phyloP scores from a whole-genome alignment of 2,888 invertebrate genomes.

The Zhengitettix transpicula region DNA sequence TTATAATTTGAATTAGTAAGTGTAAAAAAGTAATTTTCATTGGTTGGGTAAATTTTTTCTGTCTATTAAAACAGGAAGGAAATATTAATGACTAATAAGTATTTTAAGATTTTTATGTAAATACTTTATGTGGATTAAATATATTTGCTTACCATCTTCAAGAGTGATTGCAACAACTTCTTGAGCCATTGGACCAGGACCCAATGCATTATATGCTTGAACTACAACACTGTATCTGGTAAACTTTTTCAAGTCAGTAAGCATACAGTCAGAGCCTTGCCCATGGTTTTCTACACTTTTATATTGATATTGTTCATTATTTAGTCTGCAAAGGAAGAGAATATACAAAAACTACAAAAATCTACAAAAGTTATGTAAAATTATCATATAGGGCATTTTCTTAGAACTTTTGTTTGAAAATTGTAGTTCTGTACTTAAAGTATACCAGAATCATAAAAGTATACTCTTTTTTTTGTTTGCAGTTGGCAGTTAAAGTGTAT shows the following conservation, averaged over 20 bases:
- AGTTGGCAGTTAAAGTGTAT: too few relatives aligned
- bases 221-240: conserved; percentile 19
- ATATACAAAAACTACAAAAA: neutral
- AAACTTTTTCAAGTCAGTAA: conserved; percentile 17
- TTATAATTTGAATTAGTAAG: neutral
- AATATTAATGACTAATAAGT: too few relatives aligned
- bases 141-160: conserved; percentile 16
- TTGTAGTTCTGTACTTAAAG: too few relatives aligned
- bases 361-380: neutral
- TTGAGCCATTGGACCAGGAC: conserved; percentile 19
- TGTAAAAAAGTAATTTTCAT: too few relatives aligned
- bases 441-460: too few relatives aligned
- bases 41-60: neutral
- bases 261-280: conserved; percentile 7
- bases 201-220: conserved; percentile 20
- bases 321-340: neutral
- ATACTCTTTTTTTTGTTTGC: too few relatives aligned
- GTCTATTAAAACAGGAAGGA: neutral
- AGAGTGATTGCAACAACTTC: conserved; percentile 16
- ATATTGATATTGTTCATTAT: conserved; percentile 10
- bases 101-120: too few relatives aligned
- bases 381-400: too few relatives aligned
- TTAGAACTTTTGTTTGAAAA: too few relatives aligned
- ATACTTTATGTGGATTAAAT: too few relatives aligned
- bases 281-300: conserved; percentile 12